Base-by-base conservation (phyloP, 1,140 invertebrate genomes). In the Eumeta japonica region DNA sequence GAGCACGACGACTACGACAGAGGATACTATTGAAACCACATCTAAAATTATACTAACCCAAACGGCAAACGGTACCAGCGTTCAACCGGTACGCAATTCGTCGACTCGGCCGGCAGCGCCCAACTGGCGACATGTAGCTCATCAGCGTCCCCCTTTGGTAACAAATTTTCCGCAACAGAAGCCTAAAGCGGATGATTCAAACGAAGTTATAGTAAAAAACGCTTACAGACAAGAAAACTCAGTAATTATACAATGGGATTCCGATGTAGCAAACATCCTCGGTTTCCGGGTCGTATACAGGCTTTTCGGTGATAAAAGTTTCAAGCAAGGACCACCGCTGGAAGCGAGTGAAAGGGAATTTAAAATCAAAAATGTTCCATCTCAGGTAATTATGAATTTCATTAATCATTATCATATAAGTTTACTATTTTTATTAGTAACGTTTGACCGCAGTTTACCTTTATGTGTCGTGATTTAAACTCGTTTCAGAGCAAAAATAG, bases 161-260 rank as follows among this genome's bases (percentile, higher is more conserved):
- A 76, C 88, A 45, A 85, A 82, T 20, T 86, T 82, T 52, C 85
- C 85, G 1, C 73, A 78, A 49, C 63, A 84, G 62, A 71, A 83
- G 71, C 73, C 77, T 47, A 59, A 83, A 75, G 62, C 78, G 29
- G 81, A 79, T 38, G 83, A 86, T 44, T 66, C 77, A 5, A 84
- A 84, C 41, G 88, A 92, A 60, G 89, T 92, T 1, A 79, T 91
- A 30, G 86, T 94, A 3, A 89, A 89, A 55, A 87, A 89, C 41
- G 91, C 90, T 0, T 85, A 89, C 49, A 74, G 90, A 42, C 87
- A 91, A 65, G 89, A 92, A 37, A 92, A 88, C 56, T 86, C 90
- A 0, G 87, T 95, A 1, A 88, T 92, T 28, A 91, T 95, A 35
- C 87, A 92, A 52, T 95, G 92, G 92, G 89, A 91, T 53, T 90